A percentile compares a stretch with the other conserved stretches of the same genome.
Evolutionary conservation across 2,113 vertebrate species (phyloP).

Genomic region (Toxotes jaculatrix): DNA sequence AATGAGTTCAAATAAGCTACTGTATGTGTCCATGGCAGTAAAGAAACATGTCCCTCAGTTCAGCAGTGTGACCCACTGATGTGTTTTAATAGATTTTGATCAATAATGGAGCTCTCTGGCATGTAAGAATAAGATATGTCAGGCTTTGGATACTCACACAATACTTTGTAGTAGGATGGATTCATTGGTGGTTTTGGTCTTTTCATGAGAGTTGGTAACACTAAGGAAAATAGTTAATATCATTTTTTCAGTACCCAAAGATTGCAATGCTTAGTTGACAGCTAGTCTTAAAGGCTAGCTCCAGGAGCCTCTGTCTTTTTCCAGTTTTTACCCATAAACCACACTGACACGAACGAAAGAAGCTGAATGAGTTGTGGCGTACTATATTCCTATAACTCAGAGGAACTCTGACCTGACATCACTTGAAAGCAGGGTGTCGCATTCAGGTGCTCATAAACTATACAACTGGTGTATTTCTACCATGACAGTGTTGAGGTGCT

Average conservation of each 20-base stretch:
- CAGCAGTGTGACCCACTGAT: neutral
- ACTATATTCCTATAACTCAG: slow-evolving; percentile 7
- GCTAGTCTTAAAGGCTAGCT: slow-evolving; percentile 11
- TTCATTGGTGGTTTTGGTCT: neutral
- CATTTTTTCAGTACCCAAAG: slow-evolving; percentile 33
- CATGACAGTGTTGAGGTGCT: slow-evolving; percentile 67
- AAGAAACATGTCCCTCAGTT: neutral
- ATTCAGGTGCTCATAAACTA: slow-evolving; percentile 72
- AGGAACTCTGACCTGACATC: slow-evolving; percentile 40
- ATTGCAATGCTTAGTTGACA: neutral
- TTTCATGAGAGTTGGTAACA: slow-evolving; percentile 17
- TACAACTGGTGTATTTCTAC: slow-evolving; percentile 59
- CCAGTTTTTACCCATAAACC: neutral
- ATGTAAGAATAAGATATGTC: neutral
- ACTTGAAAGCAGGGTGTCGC: slow-evolving; percentile 66
- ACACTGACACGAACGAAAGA: neutral
- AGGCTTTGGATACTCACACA: neutral
- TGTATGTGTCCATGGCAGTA: neutral
- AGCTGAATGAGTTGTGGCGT: slow-evolving; percentile 20
- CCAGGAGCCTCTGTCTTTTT: neutral
- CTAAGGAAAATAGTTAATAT: neutral
- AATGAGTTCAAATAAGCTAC: too few species aligned
- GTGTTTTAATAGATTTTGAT: too few species aligned
- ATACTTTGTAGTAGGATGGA: too few species aligned
- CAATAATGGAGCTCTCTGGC: neutral